Base-by-base conservation (phyloP, 1,140 invertebrate genomes). In the Pogonognathellus flavescens region DNA sequence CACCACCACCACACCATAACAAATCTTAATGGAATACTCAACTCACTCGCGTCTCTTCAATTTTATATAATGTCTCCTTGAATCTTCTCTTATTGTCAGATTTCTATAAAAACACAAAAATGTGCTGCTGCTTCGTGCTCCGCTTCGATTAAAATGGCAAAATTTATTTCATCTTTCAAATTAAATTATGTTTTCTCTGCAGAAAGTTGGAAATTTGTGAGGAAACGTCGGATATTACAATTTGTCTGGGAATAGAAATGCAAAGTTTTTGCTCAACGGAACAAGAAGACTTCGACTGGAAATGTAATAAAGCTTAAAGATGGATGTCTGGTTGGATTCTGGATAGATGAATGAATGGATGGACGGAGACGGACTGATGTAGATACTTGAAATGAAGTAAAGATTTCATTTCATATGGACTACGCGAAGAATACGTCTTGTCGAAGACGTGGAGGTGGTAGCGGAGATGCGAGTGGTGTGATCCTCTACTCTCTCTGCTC, bases 331-430 rank as follows among this genome's bases (percentile, higher is more conserved):
- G 70, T 49, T 70, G 49, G 70, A 50, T 50, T 76, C 31, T 49
- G n/a, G 70, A 76, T 70, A 76, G 70, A 50, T 50, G 31, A 31
- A 50, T 49, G 70, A 31, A 50, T 76, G 66, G 66, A 50, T 57
- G 53, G 53, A 57, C 53, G 53, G 53, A 57, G 31, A 41, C 31
- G 31, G 31, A 41, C 31, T 41, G 31, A 41, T 49, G 66, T 0
- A 31, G 41, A 18, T 14, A 76, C 41, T 76, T 50, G 70, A 76
- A 76, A 76, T 49, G 53, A 57, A 57, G 53, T 4, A 76, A 76
- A 76, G 70, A 76, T 76, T 76, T 76, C 70, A 76, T 76, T 76
- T 76, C 70, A 76, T 76, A 76, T 76, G 70, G 49, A 76, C 14
- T 31, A 41, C 49, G 41, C 9, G 9, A 41, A 50, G 70, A 76